A percentile compares a stretch with the other conserved stretches of the same genome.
Conservation (phyloP, 2,797 vertebrate species). For the Mionectes olivaceus region DNA sequence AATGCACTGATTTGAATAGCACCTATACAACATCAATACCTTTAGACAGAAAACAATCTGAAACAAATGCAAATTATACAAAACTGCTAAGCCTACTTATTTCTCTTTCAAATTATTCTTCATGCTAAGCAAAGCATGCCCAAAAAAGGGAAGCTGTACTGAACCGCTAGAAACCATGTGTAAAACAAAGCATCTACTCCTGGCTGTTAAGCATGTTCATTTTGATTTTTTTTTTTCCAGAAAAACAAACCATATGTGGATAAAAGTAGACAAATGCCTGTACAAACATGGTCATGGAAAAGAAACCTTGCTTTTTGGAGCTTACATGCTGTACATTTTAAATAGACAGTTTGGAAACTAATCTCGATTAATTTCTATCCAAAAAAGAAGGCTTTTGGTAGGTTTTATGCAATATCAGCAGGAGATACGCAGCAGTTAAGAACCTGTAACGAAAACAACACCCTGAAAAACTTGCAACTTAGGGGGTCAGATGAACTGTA, state of each 20-base stretch:
- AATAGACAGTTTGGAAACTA: constrained; percentile 38
- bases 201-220: not conserved
- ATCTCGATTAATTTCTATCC: constrained; percentile 40
- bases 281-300: constrained; percentile 16
- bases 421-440: constrained; percentile 30
- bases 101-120: not conserved
- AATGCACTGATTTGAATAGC: not conserved
- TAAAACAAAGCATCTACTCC: not conserved
- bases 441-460: constrained; percentile 38
- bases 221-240: not conserved
- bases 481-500: not conserved
- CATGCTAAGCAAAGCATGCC: not conserved
- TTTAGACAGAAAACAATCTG: not conserved
- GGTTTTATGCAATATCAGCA: constrained; percentile 19
- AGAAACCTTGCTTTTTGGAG: not conserved
- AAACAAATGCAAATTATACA: not conserved
- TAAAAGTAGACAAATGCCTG: constrained; percentile 22
- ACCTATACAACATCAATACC: not conserved
- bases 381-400: constrained; percentile 26
- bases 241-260: constrained; percentile 10
- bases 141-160: not conserved
- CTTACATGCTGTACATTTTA: constrained; percentile 15
- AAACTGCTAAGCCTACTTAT: not conserved
- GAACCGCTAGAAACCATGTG: not conserved
- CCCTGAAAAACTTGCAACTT: not conserved